Evolutionary conservation across 2,888 invertebrate genomes (phyloP).

Genomic region (Junonia oenone): DNA sequence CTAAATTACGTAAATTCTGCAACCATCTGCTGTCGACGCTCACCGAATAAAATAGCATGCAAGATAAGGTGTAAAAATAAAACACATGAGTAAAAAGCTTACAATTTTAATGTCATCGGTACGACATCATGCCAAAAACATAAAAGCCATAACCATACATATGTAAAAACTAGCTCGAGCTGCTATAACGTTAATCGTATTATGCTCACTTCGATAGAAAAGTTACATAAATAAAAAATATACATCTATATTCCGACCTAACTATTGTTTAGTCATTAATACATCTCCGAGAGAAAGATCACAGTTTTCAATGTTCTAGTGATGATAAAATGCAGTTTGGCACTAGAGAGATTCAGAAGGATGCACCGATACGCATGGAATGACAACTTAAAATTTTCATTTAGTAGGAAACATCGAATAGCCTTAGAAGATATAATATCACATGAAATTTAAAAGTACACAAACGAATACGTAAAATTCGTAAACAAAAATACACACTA

Average conservation of each 20-base stretch:
- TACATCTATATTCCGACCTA: slow-evolving; percentile 53
- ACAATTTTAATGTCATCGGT: slow-evolving; percentile 74
- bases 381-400: slow-evolving; percentile 52
- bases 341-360: slow-evolving; percentile 64
- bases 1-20: slow-evolving; percentile 39
- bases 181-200: slow-evolving; percentile 38
- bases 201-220: slow-evolving; percentile 67
- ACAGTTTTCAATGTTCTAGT: slow-evolving; percentile 55
- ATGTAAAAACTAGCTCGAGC: slow-evolving; percentile 48
- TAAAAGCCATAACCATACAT: slow-evolving; percentile 59
- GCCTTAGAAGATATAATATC: slow-evolving; percentile 73
- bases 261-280: slow-evolving; percentile 56
- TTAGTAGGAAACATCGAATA: slow-evolving; percentile 49
- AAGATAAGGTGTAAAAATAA: slow-evolving; percentile 56
- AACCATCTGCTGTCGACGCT: slow-evolving; percentile 60
- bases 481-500: slow-evolving; percentile 69
- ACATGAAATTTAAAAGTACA: slow-evolving; percentile 73
- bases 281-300: slow-evolving; percentile 55
- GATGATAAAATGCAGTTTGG: slow-evolving; percentile 64
- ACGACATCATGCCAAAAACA: slow-evolving; percentile 71
- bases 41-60: slow-evolving; percentile 51
- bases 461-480: slow-evolving; percentile 63
- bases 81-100: slow-evolving; percentile 69
- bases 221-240: slow-evolving; percentile 69
- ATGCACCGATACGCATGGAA: slow-evolving; percentile 41